Percentiles rank a stretch among this genome's conserved stretches.
Evolutionary conservation across 2,888 invertebrate species (phyloP).

Genomic region (Baronia brevicornis): DNA sequence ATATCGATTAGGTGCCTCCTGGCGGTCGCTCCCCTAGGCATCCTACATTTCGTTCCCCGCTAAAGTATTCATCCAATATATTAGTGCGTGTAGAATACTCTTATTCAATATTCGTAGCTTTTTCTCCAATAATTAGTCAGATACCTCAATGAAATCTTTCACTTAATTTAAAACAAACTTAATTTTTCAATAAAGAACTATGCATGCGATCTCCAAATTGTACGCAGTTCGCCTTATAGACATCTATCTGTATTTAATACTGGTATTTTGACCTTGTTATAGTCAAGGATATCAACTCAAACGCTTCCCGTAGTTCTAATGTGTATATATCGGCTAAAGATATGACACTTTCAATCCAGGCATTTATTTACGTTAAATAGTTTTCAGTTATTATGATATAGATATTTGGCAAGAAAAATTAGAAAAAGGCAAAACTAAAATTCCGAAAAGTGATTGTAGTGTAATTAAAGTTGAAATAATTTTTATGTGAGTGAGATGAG

Average conservation of each 20-base stretch:
- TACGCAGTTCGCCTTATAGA: constrained; percentile 16
- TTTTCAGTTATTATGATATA: constrained; percentile 6
- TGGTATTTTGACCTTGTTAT: constrained; percentile 53
- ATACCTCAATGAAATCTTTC: too few relatives aligned
- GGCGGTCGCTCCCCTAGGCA: constrained; percentile 51
- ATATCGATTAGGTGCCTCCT: constrained; percentile 51
- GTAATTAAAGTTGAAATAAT: constrained; percentile 15
- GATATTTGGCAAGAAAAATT: constrained; percentile 5
- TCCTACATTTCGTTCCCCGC: constrained; percentile 32
- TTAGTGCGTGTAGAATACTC: constrained; percentile 1
- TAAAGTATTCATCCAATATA: constrained; percentile 13
- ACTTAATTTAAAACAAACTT: background rate
- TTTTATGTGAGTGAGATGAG: constrained; percentile 41
- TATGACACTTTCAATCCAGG: background rate
- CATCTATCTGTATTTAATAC: constrained; percentile 21
- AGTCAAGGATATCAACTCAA: constrained; percentile 60
- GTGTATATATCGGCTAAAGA: constrained; percentile 24
- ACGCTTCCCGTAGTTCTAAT: constrained; percentile 46
- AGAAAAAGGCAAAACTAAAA: too few relatives aligned
- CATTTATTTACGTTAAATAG: constrained; percentile 11
- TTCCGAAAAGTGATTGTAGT: constrained; percentile 17
- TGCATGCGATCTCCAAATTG: constrained; percentile 10
- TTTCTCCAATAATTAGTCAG: too few relatives aligned
- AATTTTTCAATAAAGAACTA: constrained; percentile 1
- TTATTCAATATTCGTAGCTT: too few relatives aligned